phyloP scores from a whole-genome alignment of 2,113 vertebrate genomes.

The Pseudopipra pipra region DNA sequence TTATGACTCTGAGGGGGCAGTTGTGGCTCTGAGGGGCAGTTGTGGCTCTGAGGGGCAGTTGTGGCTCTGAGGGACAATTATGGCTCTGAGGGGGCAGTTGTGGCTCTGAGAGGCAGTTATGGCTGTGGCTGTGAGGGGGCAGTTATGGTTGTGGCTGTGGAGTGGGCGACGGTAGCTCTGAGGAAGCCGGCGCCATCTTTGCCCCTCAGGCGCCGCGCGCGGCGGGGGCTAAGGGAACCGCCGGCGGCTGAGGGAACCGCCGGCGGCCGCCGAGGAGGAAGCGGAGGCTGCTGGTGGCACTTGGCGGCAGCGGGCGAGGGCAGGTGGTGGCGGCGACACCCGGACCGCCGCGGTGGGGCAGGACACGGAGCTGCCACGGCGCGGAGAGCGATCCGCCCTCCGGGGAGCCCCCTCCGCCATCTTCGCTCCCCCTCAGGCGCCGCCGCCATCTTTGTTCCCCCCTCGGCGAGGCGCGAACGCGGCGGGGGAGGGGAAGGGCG shows the following conservation, averaged over 20 bases:
- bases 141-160: no score
- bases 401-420: accelerated
- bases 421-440: background rate
- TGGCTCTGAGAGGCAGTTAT: no score
- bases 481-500: no score
- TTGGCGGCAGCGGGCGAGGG: background rate
- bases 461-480: background rate
- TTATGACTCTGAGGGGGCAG: no score
- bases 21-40: no score
- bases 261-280: background rate
- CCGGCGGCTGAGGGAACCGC: background rate
- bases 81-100: background rate
- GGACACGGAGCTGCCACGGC: accelerated
- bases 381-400: accelerated
- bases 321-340: no score
- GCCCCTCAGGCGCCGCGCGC: background rate
- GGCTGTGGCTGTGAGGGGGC: no score
- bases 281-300: background rate
- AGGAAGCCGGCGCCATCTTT: background rate
- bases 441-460: background rate
- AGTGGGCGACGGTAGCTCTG: no score
- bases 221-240: no score
- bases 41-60: no score
- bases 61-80: background rate
- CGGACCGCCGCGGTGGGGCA: accelerated